Evolutionary conservation across 2,888 invertebrate species (phyloP).

Genomic region (Papilio protenor): DNA sequence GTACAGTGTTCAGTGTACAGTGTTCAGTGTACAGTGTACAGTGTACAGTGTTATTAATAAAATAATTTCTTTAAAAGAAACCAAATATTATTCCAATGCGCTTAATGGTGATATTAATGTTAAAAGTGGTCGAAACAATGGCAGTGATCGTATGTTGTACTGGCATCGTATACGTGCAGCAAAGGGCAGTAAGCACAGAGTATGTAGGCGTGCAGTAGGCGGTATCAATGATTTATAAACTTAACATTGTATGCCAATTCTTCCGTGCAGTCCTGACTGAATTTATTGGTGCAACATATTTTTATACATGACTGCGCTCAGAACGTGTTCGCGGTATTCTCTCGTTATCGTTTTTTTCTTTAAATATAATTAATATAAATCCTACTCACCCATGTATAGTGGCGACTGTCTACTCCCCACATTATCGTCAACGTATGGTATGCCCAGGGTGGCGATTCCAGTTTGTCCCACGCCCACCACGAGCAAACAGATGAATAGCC

Average conservation of each 20-base stretch:
- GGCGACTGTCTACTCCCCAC: constrained; percentile 96
- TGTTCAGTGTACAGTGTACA: no score
- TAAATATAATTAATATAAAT: constrained; percentile 40
- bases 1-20: no score
- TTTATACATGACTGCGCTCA: constrained; percentile 27
- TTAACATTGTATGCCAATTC: constrained; percentile 57
- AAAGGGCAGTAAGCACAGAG: constrained; percentile 57
- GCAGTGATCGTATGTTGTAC: not conserved
- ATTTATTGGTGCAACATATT: constrained; percentile 38
- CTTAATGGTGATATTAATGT: not conserved
- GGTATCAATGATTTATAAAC: constrained; percentile 62
- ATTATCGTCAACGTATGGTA: constrained; percentile 97
- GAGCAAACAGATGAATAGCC: constrained; percentile 94
- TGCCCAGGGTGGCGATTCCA: constrained; percentile 95
- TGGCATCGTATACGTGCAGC: not conserved
- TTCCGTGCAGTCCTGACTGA: constrained; percentile 47
- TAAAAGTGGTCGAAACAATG: not conserved
- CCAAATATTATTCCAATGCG: not conserved
- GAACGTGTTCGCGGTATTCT: not conserved
- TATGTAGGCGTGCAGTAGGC: constrained; percentile 58
- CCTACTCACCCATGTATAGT: constrained; percentile 92
- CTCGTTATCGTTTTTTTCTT: constrained; percentile 13
- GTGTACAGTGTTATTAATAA: no score
- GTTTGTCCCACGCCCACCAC: constrained; percentile 97
- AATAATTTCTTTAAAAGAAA: not conserved